Base-by-base conservation (phyloP, 30 jellyfish, hydroid and myxozoan species). In the Phacellophora camtschatica region DNA sequence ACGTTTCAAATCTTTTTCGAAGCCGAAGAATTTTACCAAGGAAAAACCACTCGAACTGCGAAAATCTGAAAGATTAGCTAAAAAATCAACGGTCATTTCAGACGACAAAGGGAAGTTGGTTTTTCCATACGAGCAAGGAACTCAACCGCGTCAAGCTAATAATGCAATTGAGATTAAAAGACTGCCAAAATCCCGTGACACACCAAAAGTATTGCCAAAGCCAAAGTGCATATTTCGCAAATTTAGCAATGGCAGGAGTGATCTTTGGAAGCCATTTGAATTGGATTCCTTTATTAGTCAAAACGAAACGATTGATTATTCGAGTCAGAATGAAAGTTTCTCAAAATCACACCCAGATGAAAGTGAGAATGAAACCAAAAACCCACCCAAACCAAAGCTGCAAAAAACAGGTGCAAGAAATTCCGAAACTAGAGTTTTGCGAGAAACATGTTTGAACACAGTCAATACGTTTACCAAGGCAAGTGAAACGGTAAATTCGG, bases 251-350 rank as follows among this genome's bases (percentile, higher is more conserved):
- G 20, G 61, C 61, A 16, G 20, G 12, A 65, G 28, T 19, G 43
- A 33, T 13, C n/a, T n/a, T 6, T 42, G n/a, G 49, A 20, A 5
- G 2, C 54, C 76, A 8, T 19, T 54, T 22, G 86, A 55, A 15
- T 24, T 54, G 25, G 75, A 72, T 74, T 72, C 86, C 1, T 37
- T 72, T 18, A 51, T 72, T 64, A 72, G 86, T 27, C 62, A 55
- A 29, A 49, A 64, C 35, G 86, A 72, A 46, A 72, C 86, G 0
- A 36, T 72, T 34, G 86, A 72, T 51, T 72, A 72, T 16, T 9
- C 74, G 65, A 4, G 29, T 16, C 10, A 8, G 61, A 46, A 46
- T 13, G 61, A 46, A 11, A 46, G 61, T 46, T 28, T 5, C n/a
- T 23, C n/a, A 23, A 23, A 46, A 28, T 16, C 20, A 16, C 28